These are phyloP conservation scores for Setipinna tenuifilis DNA, from an alignment of 2,797 vertebrate species.

Conservation along the genomic window DNA sequence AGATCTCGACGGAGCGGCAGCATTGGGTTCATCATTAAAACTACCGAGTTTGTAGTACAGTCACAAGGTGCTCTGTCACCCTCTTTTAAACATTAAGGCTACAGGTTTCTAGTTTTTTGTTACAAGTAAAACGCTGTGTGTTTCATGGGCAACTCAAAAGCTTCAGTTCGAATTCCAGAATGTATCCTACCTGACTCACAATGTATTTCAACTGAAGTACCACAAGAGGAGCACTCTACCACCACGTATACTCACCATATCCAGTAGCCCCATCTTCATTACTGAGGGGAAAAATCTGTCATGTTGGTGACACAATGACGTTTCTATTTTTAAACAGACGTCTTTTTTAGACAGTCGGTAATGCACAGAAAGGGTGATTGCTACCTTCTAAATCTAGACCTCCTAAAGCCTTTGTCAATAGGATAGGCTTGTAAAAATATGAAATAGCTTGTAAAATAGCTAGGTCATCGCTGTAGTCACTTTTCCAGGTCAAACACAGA, in stretches of 20 bases:
- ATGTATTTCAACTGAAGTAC: constrained; percentile 36
- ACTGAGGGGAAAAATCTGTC: constrained; percentile 8
- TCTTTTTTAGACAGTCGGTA: not conserved
- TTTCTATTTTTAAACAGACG: not conserved
- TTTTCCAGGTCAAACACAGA: not conserved
- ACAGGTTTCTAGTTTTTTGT: not conserved
- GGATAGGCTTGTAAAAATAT: not conserved
- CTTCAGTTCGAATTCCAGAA: not conserved
- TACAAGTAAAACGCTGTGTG: not conserved
- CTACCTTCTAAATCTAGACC: not conserved
- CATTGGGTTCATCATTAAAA: not conserved
- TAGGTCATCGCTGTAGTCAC: not conserved
- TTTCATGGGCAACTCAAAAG: not conserved
- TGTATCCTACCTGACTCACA: not conserved
- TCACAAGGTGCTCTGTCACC: not conserved
- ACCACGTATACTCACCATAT: not conserved
- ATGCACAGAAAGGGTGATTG: not conserved
- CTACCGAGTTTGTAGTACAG: not conserved
- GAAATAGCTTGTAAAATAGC: not conserved
- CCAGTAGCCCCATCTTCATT: not conserved
- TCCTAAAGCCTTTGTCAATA: not conserved
- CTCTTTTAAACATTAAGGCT: not conserved
- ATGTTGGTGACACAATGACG: constrained; percentile 15
- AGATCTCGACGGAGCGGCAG: not conserved
- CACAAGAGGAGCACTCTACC: constrained; percentile 52